These are phyloP conservation scores for Aegithalos caudatus DNA, from an alignment of 2,113 vertebrate genomes.

Conservation along the genomic window DNA sequence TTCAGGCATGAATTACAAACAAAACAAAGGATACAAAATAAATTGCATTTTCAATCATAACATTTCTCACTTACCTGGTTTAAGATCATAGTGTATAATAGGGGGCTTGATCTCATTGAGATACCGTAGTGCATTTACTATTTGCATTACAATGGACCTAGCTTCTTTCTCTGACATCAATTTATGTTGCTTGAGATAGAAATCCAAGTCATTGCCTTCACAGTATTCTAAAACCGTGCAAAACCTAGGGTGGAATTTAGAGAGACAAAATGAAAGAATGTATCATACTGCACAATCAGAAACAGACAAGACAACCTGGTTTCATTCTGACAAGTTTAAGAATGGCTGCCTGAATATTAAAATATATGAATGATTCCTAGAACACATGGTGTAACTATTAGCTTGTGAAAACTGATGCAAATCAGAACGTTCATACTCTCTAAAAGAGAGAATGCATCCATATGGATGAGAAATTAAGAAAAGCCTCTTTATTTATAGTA, in stretches of 20 bases:
- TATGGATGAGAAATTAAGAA: neutral
- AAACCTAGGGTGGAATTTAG: slow-evolving; percentile 79
- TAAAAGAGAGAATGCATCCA: neutral
- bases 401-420: neutral
- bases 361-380: neutral
- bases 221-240: slow-evolving; percentile 99
- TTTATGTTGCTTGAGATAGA: slow-evolving; percentile 99
- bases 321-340: neutral
- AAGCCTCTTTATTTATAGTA: neutral
- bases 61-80: slow-evolving; percentile 84
- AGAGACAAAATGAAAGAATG: neutral
- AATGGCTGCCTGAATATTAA: neutral
- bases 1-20: neutral
- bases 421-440: neutral
- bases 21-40: neutral
- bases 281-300: neutral
- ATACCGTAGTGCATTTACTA: slow-evolving; percentile 98
- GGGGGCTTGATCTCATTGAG: slow-evolving; percentile 99
- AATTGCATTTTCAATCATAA: neutral
- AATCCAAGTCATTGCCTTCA: slow-evolving; percentile 99
- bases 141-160: slow-evolving; percentile 99
- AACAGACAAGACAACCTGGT: neutral
- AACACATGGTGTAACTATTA: neutral
- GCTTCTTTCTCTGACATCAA: slow-evolving; percentile 99
- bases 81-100: slow-evolving; percentile 99